phyloP scores from a whole-genome alignment of 1,140 invertebrate genomes.

The Camponotus pennsylvanicus region DNA sequence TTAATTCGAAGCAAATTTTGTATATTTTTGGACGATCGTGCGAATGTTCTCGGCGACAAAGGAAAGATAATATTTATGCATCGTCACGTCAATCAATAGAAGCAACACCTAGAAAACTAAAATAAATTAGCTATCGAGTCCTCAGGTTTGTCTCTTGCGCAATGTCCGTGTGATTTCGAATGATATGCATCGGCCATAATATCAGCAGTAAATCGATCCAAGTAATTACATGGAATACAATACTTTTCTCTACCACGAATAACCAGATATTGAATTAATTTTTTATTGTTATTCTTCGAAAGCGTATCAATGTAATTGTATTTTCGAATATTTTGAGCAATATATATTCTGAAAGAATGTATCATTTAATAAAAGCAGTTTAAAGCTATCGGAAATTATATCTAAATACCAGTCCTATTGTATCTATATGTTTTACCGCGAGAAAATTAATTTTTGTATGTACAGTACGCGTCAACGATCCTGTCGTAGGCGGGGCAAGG shows the following conservation, averaged over 20 bases:
- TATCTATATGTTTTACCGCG: background rate
- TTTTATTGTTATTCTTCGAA: background rate
- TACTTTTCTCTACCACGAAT: constrained; percentile 21
- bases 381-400: background rate
- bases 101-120: constrained; percentile 74
- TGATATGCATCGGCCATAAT: constrained; percentile 31
- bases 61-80: constrained; percentile 56
- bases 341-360: background rate
- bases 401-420: background rate
- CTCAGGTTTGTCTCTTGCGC: constrained; percentile 46
- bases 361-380: background rate
- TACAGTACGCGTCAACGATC: background rate
- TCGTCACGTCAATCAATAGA: constrained; percentile 75
- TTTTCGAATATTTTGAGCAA: background rate
- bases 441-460: background rate
- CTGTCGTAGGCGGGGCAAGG: too few relatives aligned
- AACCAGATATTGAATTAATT: constrained; percentile 30
- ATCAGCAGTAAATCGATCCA: background rate
- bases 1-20: too few relatives aligned
- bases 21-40: background rate
- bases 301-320: background rate
- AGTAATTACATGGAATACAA: constrained; percentile 25
- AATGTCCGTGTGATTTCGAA: constrained; percentile 19
- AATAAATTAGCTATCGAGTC: constrained; percentile 64
- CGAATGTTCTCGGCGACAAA: constrained; percentile 35